Percentiles rank a stretch among this genome's conserved stretches.
phyloP scores from a whole-genome alignment of 2,113 vertebrate genomes.

The Cariama cristata region DNA sequence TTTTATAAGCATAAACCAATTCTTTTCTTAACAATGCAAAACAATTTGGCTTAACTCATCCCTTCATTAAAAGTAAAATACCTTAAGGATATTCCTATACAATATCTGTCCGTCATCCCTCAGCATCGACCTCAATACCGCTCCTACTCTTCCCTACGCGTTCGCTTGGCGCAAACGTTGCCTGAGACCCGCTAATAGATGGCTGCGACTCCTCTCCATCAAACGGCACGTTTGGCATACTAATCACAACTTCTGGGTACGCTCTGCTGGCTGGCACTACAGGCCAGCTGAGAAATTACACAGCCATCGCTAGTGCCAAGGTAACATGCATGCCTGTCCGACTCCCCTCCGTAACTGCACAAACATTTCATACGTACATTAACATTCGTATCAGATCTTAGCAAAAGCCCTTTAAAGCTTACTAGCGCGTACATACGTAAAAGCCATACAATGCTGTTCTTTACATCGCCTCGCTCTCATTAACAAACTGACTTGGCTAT shows the following conservation, averaged over 20 bases:
- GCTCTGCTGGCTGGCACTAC: conserved; percentile 55
- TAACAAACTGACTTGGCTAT: neutral
- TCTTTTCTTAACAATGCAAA: conserved; percentile 86
- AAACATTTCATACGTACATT: conserved; percentile 60
- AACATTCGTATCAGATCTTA: conserved; percentile 54
- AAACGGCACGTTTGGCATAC: conserved; percentile 55
- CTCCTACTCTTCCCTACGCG: conserved; percentile 58
- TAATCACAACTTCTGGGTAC: conserved; percentile 55
- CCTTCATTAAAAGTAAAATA: conserved; percentile 82
- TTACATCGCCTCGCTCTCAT: conserved; percentile 23
- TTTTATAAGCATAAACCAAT: conserved; percentile 92
- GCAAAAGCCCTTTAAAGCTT: conserved; percentile 60
- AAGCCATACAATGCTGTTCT: conserved; percentile 3
- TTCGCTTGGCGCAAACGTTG: conserved; percentile 31
- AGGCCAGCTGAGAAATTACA: conserved; percentile 67
- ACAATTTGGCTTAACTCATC: conserved; percentile 84
- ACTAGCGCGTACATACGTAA: neutral
- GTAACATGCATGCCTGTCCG: conserved; percentile 71
- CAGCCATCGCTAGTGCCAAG: conserved; percentile 61
- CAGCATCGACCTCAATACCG: conserved; percentile 67
- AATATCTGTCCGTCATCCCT: conserved; percentile 75
- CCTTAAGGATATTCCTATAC: conserved; percentile 79
- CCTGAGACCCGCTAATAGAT: conserved; percentile 66
- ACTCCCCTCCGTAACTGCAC: conserved; percentile 44
- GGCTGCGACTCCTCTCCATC: conserved; percentile 65